Conservation (phyloP, 2,888 invertebrate genomes). For the Endotricha flammealis region DNA sequence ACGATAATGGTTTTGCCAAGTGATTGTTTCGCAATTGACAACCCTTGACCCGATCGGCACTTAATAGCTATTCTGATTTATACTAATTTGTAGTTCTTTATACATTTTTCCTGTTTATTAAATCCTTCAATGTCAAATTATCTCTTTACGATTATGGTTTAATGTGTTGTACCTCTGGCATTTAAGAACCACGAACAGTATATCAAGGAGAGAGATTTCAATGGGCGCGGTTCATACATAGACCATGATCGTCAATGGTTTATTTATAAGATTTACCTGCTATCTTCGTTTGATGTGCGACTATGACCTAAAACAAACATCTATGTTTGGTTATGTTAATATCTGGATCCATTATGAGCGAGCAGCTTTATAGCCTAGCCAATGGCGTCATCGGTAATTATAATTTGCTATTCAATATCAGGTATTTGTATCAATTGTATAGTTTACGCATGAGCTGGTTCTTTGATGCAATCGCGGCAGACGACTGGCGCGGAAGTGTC, state of each 20-base stretch:
- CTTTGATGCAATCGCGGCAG: conserved; percentile 9
- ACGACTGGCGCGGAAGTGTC: conserved; percentile 25
- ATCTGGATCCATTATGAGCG: not conserved
- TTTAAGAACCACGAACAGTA: not conserved
- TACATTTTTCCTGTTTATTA: conserved; percentile 26
- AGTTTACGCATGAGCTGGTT: conserved; percentile 2
- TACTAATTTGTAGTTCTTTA: too few relatives aligned
- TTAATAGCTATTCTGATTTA: too few relatives aligned
- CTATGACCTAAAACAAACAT: too few relatives aligned
- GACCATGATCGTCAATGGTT: too few relatives aligned
- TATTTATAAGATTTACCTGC: too few relatives aligned
- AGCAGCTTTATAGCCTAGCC: not conserved
- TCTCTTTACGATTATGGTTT: not conserved
- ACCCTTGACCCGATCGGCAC: conserved; percentile 35
- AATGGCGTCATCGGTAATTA: conserved; percentile 7
- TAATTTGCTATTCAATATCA: conserved; percentile 2
- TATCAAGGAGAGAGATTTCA: not conserved
- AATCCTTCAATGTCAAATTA: too few relatives aligned
- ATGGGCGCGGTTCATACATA: not conserved
- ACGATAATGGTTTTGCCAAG: conserved; percentile 31
- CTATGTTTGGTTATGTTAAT: too few relatives aligned
- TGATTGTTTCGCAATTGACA: conserved; percentile 29
- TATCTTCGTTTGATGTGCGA: too few relatives aligned
- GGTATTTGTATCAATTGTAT: conserved; percentile 1
- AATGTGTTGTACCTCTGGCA: conserved; percentile 2